A percentile compares a stretch with the other conserved stretches of the same genome.
phyloP scores from a whole-genome alignment of 1,140 invertebrate genomes.

The Acromyrmex echinatior region DNA sequence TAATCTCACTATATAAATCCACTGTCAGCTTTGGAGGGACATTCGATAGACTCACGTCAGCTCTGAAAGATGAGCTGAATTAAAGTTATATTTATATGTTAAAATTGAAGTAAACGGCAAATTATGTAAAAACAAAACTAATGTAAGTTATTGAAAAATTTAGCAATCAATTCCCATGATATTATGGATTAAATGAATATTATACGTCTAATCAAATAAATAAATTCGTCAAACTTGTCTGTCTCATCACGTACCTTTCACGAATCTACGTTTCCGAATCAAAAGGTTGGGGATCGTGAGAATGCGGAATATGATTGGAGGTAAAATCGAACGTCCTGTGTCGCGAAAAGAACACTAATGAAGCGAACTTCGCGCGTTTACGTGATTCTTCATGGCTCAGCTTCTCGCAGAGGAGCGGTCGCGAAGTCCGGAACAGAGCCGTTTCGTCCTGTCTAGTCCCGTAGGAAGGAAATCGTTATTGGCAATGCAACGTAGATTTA shows the following conservation, averaged over 20 bases:
- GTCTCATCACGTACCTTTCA: background rate
- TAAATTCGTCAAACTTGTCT: background rate
- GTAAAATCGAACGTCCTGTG: constrained; percentile 30
- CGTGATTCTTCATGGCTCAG: constrained; percentile 4
- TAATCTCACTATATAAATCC: no score
- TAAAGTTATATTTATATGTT: no score
- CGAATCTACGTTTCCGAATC: background rate
- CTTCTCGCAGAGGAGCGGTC: background rate
- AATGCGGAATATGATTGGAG: constrained; percentile 36
- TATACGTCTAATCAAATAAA: background rate
- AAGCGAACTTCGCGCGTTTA: background rate
- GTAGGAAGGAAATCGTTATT: constrained; percentile 51
- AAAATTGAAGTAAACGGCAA: no score
- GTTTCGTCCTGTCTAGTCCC: background rate
- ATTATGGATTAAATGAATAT: background rate
- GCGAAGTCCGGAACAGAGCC: background rate
- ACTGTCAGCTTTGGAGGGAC: no score
- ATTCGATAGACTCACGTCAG: no score
- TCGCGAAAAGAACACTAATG: constrained; percentile 23
- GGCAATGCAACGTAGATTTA: constrained; percentile 35
- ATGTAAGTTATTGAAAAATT: no score
- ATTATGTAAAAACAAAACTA: no score
- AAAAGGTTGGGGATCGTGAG: background rate
- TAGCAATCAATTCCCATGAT: no score
- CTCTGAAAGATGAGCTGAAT: no score